These are phyloP conservation scores for Cyclargus thomasi DNA, from an alignment of 1,140 invertebrate genomes.

Conservation along the genomic window DNA sequence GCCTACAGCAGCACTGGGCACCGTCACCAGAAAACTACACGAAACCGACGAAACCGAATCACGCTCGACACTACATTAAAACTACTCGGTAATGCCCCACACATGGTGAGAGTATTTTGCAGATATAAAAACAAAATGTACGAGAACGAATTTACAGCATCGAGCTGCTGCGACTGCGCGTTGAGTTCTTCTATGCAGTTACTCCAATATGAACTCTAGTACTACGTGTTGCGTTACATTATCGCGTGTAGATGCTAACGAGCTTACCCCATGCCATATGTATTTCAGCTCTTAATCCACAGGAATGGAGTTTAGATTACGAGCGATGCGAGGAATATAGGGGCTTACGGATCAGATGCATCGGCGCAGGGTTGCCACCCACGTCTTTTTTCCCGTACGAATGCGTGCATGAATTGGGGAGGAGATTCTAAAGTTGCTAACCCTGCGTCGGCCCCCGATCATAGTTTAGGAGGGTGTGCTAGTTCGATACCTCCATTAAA, in stretches of 20 bases:
- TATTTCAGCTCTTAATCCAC: slow-evolving; percentile 10
- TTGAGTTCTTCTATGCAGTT: slow-evolving; percentile 20
- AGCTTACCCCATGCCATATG: slow-evolving; percentile 7
- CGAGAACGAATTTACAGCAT: slow-evolving; percentile 5
- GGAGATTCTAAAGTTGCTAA: too few species aligned
- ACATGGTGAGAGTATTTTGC: slow-evolving; percentile 7
- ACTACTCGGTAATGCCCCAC: not conserved
- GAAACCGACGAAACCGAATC: not conserved
- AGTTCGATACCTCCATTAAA: slow-evolving; percentile 22
- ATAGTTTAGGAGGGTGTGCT: slow-evolving; percentile 39
- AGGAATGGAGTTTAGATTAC: slow-evolving; percentile 3
- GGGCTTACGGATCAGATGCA: slow-evolving; percentile 49
- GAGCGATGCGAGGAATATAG: not conserved
- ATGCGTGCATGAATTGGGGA: too few species aligned
- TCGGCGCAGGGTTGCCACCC: slow-evolving; percentile 48
- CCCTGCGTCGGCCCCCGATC: slow-evolving; percentile 30
- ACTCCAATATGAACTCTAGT: slow-evolving; percentile 27
- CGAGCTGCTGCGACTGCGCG: slow-evolving; percentile 62
- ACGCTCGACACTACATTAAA: not conserved
- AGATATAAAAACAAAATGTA: slow-evolving; percentile 13
- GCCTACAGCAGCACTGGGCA: slow-evolving; percentile 17
- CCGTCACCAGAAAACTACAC: slow-evolving; percentile 10
- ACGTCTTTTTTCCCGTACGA: slow-evolving; percentile 36
- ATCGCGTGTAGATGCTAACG: not conserved
- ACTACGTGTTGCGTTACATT: not conserved